Conservation (phyloP, 2,888 invertebrate genomes). For the Phaonia tiefii region DNA sequence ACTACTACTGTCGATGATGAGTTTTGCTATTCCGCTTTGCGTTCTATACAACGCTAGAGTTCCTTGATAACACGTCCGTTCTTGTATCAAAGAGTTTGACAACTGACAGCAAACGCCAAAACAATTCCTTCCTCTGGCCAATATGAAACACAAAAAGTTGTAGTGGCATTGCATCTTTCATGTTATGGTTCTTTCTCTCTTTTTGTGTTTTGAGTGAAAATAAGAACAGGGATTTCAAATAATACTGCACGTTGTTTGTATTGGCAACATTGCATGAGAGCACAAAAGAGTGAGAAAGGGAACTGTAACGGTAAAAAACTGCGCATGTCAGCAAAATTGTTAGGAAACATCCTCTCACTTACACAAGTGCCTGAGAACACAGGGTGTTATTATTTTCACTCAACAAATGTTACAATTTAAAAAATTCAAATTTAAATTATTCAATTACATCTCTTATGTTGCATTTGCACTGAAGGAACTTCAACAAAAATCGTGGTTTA, state of each 20-base stretch:
- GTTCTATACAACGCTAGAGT: neutral
- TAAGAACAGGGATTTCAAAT: constrained; percentile 35
- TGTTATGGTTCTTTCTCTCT: constrained; percentile 40
- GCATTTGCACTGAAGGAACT: too few species aligned
- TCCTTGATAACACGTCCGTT: constrained; percentile 57
- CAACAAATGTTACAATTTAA: constrained; percentile 7
- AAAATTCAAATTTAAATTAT: too few species aligned
- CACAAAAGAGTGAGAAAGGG: neutral
- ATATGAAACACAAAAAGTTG: constrained; percentile 19
- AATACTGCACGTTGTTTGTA: constrained; percentile 7
- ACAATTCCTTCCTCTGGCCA: constrained; percentile 20
- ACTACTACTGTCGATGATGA: constrained; percentile 43
- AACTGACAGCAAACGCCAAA: constrained; percentile 56
- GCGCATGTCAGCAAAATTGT: constrained; percentile 75
- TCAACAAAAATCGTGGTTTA: too few species aligned
- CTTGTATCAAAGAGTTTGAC: constrained; percentile 67
- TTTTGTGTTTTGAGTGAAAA: constrained; percentile 48
- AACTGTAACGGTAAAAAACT: constrained; percentile 69
- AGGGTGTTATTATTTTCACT: constrained; percentile 73
- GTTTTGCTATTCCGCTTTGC: constrained; percentile 50
- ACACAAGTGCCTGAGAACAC: constrained; percentile 61
- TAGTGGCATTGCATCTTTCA: constrained; percentile 13
- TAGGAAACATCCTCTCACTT: constrained; percentile 36
- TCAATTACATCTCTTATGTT: too few species aligned
- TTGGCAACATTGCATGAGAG: constrained; percentile 58